Percentiles rank a stretch among this genome's conserved stretches.
These are phyloP conservation scores for Prosopocoilus inquinatus DNA, from an alignment of 2,888 invertebrate species.

Conservation along the genomic window DNA sequence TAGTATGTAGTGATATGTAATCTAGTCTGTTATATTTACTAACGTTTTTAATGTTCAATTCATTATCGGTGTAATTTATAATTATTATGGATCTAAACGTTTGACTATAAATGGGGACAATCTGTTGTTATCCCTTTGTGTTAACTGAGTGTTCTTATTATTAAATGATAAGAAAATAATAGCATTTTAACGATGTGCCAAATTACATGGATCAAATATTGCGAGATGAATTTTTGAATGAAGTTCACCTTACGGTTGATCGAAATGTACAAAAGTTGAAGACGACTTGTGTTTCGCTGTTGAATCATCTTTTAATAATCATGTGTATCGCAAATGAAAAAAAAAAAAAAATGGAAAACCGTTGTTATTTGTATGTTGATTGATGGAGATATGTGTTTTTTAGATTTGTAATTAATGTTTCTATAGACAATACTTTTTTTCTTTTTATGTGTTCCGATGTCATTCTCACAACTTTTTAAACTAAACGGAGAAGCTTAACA, in stretches of 20 bases:
- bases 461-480: not conserved
- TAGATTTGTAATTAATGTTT: conserved; percentile 7
- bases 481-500: not conserved
- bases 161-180: conserved; percentile 31
- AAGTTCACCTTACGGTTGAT: too few relatives aligned
- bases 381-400: conserved; percentile 11
- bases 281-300: too few relatives aligned
- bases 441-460: not conserved
- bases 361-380: not conserved
- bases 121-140: conserved; percentile 47
- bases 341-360: not conserved
- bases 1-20: conserved; percentile 30
- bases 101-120: conserved; percentile 52
- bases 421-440: too few relatives aligned
- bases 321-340: too few relatives aligned
- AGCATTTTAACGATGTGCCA: conserved; percentile 27
- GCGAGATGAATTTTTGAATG: too few relatives aligned
- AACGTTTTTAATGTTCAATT: conserved; percentile 33
- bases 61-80: conserved; percentile 38
- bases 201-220: conserved; percentile 11
- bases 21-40: conserved; percentile 36
- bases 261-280: too few relatives aligned
- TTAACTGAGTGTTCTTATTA: conserved; percentile 38
- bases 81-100: conserved; percentile 31
- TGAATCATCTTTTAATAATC: too few relatives aligned